Conservation (phyloP, 2,113 vertebrate species). For the Trinectes maculatus region DNA sequence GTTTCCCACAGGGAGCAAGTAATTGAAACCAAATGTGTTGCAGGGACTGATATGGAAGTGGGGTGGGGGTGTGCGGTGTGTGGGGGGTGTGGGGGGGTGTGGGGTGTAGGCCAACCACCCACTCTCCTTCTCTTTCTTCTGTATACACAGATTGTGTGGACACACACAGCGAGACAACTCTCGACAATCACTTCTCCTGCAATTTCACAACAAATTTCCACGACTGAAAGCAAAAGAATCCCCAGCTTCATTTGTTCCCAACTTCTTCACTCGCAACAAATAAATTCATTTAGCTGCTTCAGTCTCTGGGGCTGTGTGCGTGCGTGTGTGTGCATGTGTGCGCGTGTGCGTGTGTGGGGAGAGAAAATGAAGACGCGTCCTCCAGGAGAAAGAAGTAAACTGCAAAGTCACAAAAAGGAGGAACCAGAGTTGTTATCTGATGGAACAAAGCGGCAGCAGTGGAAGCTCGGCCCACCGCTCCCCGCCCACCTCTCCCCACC, state of each 20-base stretch:
- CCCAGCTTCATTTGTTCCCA: background rate
- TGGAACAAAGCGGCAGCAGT: too few species aligned
- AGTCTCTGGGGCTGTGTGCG: conserved; percentile 6
- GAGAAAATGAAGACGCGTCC: background rate
- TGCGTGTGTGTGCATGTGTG: background rate
- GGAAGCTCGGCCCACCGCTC: too few species aligned
- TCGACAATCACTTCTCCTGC: conserved; percentile 29
- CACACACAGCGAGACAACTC: background rate
- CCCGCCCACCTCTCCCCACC: conserved; percentile 32
- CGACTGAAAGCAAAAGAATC: conserved; percentile 13
- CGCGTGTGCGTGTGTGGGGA: background rate
- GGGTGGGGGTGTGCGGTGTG: conserved; percentile 14
- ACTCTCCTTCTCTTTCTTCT: background rate
- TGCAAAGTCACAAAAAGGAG: too few species aligned
- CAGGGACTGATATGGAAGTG: conserved; percentile 35
- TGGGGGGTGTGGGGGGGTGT: conserved; percentile 3
- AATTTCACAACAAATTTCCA: conserved; percentile 13
- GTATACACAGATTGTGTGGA: conserved; percentile 8
- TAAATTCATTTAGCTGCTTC: background rate
- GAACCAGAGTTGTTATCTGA: too few species aligned
- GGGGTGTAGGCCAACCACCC: conserved; percentile 5
- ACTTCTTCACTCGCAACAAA: conserved; percentile 5
- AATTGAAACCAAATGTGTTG: conserved; percentile 75
- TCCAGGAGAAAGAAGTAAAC: too few species aligned
- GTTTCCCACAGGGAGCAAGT: conserved; percentile 53